These are phyloP conservation scores for Metaphire vulgaris DNA, from an alignment of 1,140 invertebrate genomes.

Conservation along the genomic window DNA sequence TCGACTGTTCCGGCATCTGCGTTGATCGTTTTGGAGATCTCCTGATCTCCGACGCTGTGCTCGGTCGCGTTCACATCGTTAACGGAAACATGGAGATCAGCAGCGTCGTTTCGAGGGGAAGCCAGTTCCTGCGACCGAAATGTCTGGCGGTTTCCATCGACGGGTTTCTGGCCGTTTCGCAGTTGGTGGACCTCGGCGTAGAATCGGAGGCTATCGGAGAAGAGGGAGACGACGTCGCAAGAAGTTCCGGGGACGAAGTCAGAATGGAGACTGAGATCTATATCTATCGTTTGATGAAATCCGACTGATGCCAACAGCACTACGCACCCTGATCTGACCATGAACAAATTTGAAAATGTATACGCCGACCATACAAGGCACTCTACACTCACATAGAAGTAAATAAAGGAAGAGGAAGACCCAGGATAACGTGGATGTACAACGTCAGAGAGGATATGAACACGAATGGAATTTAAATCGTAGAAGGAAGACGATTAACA, in stretches of 20 bases:
- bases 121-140: slow-evolving; percentile 7
- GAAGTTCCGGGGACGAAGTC: not conserved
- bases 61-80: slow-evolving; percentile 8
- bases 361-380: too few species aligned
- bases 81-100: slow-evolving; percentile 11
- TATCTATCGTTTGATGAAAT: not conserved
- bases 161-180: slow-evolving; percentile 15
- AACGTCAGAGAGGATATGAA: too few species aligned
- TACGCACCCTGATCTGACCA: too few species aligned
- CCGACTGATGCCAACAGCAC: too few species aligned
- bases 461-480: too few species aligned
- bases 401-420: too few species aligned
- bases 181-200: slow-evolving; percentile 8
- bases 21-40: slow-evolving; percentile 18
- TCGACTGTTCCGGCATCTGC: slow-evolving; percentile 18
- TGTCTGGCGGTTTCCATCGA: slow-evolving; percentile 7
- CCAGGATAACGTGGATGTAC: too few species aligned
- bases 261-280: not conserved
- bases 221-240: not conserved
- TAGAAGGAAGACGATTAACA: too few species aligned
- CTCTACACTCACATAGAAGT: too few species aligned
- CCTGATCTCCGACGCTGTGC: slow-evolving; percentile 11
- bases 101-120: not conserved
- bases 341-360: too few species aligned
- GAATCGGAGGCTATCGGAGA: slow-evolving; percentile 9